Evolutionary conservation across 2,888 invertebrate species (phyloP), one percentile per base, ranked within the genome.

Genomic region (Noctua janthina): DNA sequence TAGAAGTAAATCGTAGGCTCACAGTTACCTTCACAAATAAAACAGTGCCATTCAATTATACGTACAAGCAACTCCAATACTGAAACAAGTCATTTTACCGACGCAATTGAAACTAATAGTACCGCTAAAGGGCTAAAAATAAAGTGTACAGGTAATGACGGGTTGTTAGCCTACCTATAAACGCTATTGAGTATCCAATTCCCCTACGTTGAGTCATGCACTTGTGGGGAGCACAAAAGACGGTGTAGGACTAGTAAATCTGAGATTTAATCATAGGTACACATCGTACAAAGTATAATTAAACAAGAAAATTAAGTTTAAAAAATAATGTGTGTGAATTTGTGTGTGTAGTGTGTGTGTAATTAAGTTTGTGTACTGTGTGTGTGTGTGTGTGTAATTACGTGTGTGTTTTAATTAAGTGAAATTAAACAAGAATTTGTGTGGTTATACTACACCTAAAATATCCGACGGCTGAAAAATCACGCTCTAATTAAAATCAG

Each of bases 171-270:
- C 59, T 75, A 74, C 39, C 72, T 76, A 76, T 76, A 84, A 84
- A 74, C 35, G 13, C 17, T 82, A 73, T 84, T 75, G 81, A 77
- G 84, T 78, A 85, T 74, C 76, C 75, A 79, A 79, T 84, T 76
- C 73, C 84, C 85, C 43, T 74, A 11, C n/a, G 82, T 64, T 85
- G 84, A 85, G 85, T 85, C 84, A 85, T 81, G 20, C 69, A 29
- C n/a, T 82, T 43, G 29, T 13, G 49, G 35, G 51, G 46, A 81
- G 76, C 73, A 84, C 82, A 85, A 85, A 84, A 82, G 73, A 15
- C 39, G 49, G 23, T 20, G n/a, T 23, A 39, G 5, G 10, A 20
- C 59, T 67, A 2, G 35, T 0, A 35, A 74, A 49, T 56, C 39
- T 64, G 1, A 17, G 29, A 29, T 64, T 15, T 29, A 51, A 0